Base-by-base conservation (phyloP, 2,797 vertebrate genomes). In the Epinephelus awoara region DNA sequence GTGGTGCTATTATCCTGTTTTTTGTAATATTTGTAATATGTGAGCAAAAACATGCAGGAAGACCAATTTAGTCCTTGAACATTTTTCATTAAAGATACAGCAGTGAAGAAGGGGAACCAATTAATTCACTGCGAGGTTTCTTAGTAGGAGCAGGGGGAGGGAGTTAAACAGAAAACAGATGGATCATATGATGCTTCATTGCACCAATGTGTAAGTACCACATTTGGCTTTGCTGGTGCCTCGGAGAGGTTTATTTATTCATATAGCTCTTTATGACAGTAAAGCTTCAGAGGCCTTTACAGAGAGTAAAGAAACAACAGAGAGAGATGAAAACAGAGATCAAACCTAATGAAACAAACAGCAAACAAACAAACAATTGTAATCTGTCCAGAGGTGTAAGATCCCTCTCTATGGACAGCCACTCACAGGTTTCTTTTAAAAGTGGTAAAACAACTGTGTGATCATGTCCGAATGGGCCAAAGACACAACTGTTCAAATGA, bases 141-240 rank as follows among this genome's bases (percentile, higher is more conserved):
- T 77, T 21, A 66, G 67, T 38, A 51, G 66, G 65, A 76, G 56
- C 75, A 19, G 34, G 61, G 79, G 79, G 80, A 67, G 49, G 47
- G 14, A 34, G 56, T 5, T 29, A 11, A 56, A 67, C 34, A 23
- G 46, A 10, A 66, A 72, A 56, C 80, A 87, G 82, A 82, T 84
- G 83, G 78, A 80, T 70, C 27, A 64, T 19, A 61, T 6, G 68
- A 83, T 14, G 78, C 84, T 56, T 73, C 88, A 38, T 34, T 68
- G 78, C 67, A 44, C 54, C 80, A 50, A 65, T 66, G 75, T 79
- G 82, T 40, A 71, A 70, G 59, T 1, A n/a, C 8, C 61, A 58
- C 44, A 54, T 70, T 80, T 59, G 47, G 42, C 62, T 72, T 27
- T 51, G 57, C 63, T 23, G 23, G 49, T 54, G 50, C 61, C 57